phyloP scores from a whole-genome alignment of 2,797 vertebrate genomes.

The Dallia pectoralis region DNA sequence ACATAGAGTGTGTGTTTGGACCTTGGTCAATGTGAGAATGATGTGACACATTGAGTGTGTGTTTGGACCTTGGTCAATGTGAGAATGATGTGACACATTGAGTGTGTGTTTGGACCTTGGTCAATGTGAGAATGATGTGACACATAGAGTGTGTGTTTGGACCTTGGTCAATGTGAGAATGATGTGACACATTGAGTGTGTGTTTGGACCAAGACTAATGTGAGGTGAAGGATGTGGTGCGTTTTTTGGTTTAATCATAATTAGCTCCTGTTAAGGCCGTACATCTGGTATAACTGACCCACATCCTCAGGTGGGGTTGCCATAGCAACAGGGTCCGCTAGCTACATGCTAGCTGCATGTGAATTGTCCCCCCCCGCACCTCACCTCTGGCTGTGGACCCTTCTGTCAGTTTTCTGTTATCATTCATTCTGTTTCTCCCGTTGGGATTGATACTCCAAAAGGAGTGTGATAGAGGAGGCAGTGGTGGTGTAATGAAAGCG shows the following conservation, averaged over 20 bases:
- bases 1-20: too few species aligned
- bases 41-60: too few species aligned
- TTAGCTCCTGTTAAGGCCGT: background rate
- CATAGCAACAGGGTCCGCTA: background rate
- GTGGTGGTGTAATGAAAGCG: too few species aligned
- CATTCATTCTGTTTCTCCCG: background rate
- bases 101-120: too few species aligned
- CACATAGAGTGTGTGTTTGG: too few species aligned
- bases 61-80: too few species aligned
- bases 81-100: too few species aligned
- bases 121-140: background rate
- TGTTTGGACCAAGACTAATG: too few species aligned
- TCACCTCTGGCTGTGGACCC: background rate
- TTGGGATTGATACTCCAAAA: too few species aligned
- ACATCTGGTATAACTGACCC: background rate
- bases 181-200: background rate
- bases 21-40: background rate
- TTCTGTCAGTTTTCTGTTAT: background rate
- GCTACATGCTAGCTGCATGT: background rate
- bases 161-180: background rate
- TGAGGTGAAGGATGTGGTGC: background rate
- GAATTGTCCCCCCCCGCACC: background rate
- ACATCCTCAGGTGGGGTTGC: constrained; percentile 1
- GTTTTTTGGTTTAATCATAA: background rate
- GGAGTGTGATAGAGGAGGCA: too few species aligned